phyloP scores from a whole-genome alignment of 2,888 invertebrate genomes.

The Unio pictorum region DNA sequence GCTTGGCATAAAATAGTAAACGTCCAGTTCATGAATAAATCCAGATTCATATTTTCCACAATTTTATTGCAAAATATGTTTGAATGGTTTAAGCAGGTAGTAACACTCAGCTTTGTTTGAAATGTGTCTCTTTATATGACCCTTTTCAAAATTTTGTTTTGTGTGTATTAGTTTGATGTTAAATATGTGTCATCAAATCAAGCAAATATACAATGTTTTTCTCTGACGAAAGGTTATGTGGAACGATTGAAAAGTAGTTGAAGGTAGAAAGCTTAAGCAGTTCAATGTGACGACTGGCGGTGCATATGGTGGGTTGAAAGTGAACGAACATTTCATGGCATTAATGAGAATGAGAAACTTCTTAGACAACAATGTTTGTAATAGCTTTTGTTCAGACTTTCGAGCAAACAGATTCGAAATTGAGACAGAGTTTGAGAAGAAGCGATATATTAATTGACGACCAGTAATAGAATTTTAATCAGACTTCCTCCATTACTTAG shows the following conservation, averaged over 20 bases:
- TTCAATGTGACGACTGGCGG: conserved; percentile 17
- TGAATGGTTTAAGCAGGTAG: no score
- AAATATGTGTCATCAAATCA: no score
- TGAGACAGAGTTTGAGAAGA: conserved; percentile 15
- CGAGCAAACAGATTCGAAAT: conserved; percentile 8
- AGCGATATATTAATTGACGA: conserved; percentile 11
- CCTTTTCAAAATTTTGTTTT: no score
- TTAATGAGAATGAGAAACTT: conserved; percentile 14
- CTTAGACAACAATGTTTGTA: conserved; percentile 7
- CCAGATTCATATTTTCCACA: no score
- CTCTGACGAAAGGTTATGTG: conserved; percentile 6
- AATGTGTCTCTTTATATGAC: no score
- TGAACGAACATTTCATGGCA: conserved; percentile 12
- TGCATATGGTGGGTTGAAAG: conserved; percentile 17
- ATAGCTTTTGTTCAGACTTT: background rate
- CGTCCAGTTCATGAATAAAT: no score
- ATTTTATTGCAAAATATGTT: no score
- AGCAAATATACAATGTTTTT: no score
- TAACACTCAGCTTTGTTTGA: no score
- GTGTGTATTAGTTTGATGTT: no score
- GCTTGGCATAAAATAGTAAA: no score
- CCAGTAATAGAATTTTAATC: background rate
- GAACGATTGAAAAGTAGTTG: conserved; percentile 19
- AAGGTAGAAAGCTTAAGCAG: conserved; percentile 13
- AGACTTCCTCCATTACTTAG: no score